These are phyloP conservation scores for Reticulitermes speratus DNA, from an alignment of 1,140 invertebrate genomes.

Conservation along the genomic window DNA sequence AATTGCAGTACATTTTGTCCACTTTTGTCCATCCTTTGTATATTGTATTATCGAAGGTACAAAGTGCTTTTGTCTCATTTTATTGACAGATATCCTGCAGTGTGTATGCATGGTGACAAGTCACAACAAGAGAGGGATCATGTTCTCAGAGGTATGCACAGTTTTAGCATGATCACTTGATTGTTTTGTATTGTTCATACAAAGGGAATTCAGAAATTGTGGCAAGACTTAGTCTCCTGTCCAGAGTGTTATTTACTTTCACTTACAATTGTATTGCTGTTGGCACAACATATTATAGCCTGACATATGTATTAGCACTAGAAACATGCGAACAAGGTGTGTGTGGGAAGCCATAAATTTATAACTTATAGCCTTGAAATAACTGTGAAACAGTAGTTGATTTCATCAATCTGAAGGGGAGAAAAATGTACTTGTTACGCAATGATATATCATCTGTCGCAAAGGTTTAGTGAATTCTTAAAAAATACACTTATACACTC, in stretches of 20 bases:
- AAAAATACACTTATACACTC: no score
- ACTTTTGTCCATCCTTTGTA: background rate
- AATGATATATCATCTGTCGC: no score
- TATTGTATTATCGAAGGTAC: background rate
- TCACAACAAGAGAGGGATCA: conserved; percentile 84
- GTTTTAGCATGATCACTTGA: background rate
- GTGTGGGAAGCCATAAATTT: no score
- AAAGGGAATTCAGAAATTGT: no score
- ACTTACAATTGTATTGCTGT: background rate
- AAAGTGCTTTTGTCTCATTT: no score
- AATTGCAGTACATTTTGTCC: background rate
- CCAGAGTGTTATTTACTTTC: conserved; percentile 29
- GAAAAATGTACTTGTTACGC: no score
- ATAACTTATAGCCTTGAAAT: no score
- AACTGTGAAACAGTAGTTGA: no score
- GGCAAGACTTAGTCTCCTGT: conserved; percentile 33
- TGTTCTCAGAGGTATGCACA: conserved; percentile 49
- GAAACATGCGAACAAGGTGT: no score
- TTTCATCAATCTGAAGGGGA: no score
- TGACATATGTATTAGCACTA: background rate
- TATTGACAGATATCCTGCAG: conserved; percentile 64
- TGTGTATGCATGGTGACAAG: conserved; percentile 89
- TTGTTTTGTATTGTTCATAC: background rate
- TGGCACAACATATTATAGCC: background rate
- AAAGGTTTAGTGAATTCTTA: no score